Conservation (phyloP, 2,888 invertebrate species). For the Omphaloscelis lunosa region DNA sequence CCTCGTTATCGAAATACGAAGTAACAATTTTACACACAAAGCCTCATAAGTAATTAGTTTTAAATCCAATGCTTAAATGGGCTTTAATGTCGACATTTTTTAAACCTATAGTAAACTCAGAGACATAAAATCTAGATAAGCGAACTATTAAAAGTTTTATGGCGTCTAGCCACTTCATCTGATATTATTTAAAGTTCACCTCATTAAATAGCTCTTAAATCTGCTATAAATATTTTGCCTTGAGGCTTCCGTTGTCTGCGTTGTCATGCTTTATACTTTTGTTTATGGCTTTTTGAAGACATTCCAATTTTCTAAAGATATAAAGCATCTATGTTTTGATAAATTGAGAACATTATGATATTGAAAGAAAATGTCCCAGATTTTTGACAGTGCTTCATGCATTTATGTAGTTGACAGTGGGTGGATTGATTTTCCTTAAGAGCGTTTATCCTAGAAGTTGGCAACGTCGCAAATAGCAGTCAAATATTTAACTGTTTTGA, state of each 20-base stretch:
- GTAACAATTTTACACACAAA: background rate
- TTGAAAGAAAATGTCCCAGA: background rate
- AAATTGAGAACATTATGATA: background rate
- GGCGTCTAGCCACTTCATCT: conserved; percentile 1
- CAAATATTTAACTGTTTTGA: too few relatives aligned
- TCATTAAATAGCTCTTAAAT: background rate
- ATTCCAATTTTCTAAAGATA: background rate
- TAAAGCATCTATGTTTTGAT: background rate
- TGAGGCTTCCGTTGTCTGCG: background rate
- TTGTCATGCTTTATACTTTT: background rate
- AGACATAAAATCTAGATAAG: background rate
- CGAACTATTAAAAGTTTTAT: conserved; percentile 3
- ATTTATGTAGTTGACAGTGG: too few relatives aligned
- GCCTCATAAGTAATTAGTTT: background rate
- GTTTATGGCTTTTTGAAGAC: background rate
- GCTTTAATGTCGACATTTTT: background rate
- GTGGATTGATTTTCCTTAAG: too few relatives aligned
- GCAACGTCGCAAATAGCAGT: too few relatives aligned
- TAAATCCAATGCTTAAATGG: background rate
- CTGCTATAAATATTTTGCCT: background rate
- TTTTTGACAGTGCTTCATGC: background rate
- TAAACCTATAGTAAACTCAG: background rate
- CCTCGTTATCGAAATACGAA: too few relatives aligned
- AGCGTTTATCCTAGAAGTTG: too few relatives aligned
- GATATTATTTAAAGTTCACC: background rate